Evolutionary conservation across 2,888 invertebrate species (phyloP), one percentile per base, ranked within the genome.

Genomic region (Uloborus plumipes): DNA sequence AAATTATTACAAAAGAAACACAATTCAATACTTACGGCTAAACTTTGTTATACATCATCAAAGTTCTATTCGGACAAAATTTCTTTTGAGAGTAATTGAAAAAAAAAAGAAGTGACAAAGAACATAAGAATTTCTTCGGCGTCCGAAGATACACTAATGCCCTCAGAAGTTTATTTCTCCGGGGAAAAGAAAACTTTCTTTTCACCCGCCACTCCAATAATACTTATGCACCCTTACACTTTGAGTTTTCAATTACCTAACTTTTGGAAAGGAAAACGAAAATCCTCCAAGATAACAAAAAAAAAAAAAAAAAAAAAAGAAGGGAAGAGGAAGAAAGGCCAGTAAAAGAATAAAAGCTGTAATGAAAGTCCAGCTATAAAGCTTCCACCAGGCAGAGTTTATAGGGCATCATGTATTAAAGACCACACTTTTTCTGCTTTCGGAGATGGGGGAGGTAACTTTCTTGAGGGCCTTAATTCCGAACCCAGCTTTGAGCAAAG

Each of bases 401-500:
- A 64, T 64, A 64, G 64, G 64, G 64, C 64, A 64, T 64, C 64
- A 64, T 64, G 64, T 64, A 64, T 64, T 64, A 64, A 64, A 64
- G 64, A 64, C 64, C 64, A 64, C 64, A 64, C 64, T 64, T 64
- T 64, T 64, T 64, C 64, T 47, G 13, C 47, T 18, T 39, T 15
- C 26, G 59, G 20, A 20, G 20, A 53, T 51, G 65, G 31, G 73
- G 39, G 16, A 50, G 55, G 22, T n/a, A n/a, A 58, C 31, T 39
- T 26, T 26, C 49, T 51, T 20, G 14, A 39, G 14, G 58, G 64
- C 64, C 64, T 64, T 64, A 64, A 64, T 64, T 64, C 64, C 64
- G 64, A 64, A 3, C 64, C 47, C 39, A 22, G 47, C 49, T 49
- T 64, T 64, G 64, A 49, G 64, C 47, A 64, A 64, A 39, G 39